Evolutionary conservation across 2,888 invertebrate genomes (phyloP).

Genomic region (Escarpia spicata): DNA sequence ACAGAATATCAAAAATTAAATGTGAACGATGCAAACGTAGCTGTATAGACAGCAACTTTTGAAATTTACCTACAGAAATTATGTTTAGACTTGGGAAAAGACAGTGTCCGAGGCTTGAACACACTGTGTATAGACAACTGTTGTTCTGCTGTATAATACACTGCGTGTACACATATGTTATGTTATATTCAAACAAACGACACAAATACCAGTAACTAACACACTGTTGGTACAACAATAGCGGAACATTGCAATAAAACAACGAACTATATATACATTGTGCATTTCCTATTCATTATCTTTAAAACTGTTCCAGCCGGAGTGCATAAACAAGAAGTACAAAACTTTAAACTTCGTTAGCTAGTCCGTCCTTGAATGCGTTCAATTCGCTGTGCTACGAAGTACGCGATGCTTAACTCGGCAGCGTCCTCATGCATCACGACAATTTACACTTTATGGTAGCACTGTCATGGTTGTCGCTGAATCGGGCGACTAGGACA

Average conservation of each 20-base stretch:
- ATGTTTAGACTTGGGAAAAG: too few relatives aligned
- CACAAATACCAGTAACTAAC: background rate
- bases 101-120: too few relatives aligned
- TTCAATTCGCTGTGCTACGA: background rate
- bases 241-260: background rate
- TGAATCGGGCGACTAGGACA: background rate
- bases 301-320: background rate
- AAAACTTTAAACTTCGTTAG: background rate
- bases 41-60: too few relatives aligned
- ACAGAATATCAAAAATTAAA: too few relatives aligned
- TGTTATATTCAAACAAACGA: background rate
- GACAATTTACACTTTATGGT: background rate
- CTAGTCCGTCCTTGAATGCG: background rate
- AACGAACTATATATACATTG: background rate
- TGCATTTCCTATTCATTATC: background rate
- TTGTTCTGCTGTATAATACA: too few relatives aligned
- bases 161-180: background rate
- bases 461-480: background rate
- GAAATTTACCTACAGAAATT: too few relatives aligned
- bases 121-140: too few relatives aligned
- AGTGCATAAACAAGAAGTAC: background rate
- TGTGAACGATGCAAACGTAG: too few relatives aligned
- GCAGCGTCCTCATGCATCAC: background rate
- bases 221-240: background rate
- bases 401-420: background rate